phyloP scores from a whole-genome alignment of 1,140 invertebrate genomes.

The Leptopilina boulardi region DNA sequence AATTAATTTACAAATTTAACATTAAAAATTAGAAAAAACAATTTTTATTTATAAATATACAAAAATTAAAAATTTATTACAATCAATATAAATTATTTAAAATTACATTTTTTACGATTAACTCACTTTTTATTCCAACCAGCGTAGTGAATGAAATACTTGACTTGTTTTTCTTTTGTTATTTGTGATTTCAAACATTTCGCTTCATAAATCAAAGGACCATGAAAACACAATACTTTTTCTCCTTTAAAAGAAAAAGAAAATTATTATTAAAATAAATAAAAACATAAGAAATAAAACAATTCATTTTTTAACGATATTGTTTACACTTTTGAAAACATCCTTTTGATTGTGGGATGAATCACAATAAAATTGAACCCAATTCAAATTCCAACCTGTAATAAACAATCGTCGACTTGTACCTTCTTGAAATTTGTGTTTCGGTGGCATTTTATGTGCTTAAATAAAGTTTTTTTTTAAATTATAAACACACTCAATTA shows the following conservation, averaged over 20 bases:
- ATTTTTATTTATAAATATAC: no score
- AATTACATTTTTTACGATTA: no score
- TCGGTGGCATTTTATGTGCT: slow-evolving; percentile 66
- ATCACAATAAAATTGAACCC: slow-evolving; percentile 9
- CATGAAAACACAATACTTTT: slow-evolving; percentile 97
- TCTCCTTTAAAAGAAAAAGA: slow-evolving; percentile 81
- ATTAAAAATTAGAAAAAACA: no score
- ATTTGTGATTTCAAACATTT: slow-evolving; percentile 93
- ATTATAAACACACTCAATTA: not conserved
- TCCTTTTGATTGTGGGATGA: slow-evolving; percentile 19
- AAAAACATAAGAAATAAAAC: slow-evolving; percentile 18
- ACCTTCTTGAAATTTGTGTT: slow-evolving; percentile 74
- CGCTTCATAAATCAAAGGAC: slow-evolving; percentile 95
- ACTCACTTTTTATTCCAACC: slow-evolving; percentile 98
- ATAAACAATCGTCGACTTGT: slow-evolving; percentile 34
- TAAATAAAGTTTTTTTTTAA: not conserved
- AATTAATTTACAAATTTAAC: not conserved
- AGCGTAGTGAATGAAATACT: slow-evolving; percentile 97
- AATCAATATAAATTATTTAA: no score
- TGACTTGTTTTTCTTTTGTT: slow-evolving; percentile 89
- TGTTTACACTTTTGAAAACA: slow-evolving; percentile 32
- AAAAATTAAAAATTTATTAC: no score
- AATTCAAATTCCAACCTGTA: slow-evolving; percentile 37
- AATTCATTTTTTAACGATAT: not conserved
- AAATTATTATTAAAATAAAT: slow-evolving; percentile 37